Evolutionary conservation across 2,888 invertebrate species (phyloP).

Genomic region (Melanostoma mellinum): DNA sequence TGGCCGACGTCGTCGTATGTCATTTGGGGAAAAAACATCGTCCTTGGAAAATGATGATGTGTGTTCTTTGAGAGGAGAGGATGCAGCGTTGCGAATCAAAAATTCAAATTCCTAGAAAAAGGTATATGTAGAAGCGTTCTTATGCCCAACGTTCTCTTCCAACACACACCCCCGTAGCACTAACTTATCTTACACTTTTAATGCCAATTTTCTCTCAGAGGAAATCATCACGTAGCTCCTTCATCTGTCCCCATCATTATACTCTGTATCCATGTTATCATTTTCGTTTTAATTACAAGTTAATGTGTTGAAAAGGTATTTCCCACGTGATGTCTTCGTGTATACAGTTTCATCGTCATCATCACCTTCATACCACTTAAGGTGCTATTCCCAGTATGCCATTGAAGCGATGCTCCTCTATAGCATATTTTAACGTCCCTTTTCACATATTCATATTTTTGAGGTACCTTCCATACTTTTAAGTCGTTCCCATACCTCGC

Average conservation of each 20-base stretch:
- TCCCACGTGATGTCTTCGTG: slow-evolving; percentile 38
- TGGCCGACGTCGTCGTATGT: background rate
- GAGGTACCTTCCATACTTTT: slow-evolving; percentile 2
- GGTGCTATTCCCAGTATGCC: background rate
- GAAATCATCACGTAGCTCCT: slow-evolving; percentile 25
- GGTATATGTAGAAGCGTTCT: background rate
- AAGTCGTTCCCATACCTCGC: background rate
- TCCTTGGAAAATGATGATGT: slow-evolving; percentile 14
- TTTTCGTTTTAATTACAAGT: slow-evolving; percentile 56
- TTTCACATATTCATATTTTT: slow-evolving; percentile 9
- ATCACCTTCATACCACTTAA: slow-evolving; percentile 13
- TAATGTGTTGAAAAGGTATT: slow-evolving; percentile 63
- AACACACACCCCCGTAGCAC: background rate
- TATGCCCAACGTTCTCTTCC: slow-evolving; percentile 8
- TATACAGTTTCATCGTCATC: slow-evolving; percentile 21
- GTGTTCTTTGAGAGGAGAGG: background rate
- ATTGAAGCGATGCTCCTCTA: background rate
- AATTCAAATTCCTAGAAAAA: slow-evolving; percentile 52
- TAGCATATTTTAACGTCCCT: slow-evolving; percentile 24
- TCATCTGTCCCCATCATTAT: background rate
- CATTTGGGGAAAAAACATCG: background rate
- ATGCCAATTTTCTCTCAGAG: slow-evolving; percentile 27
- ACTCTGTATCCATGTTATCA: background rate
- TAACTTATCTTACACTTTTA: slow-evolving; percentile 22
- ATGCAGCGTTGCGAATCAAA: slow-evolving; percentile 32